These are phyloP conservation scores for Cosmia trapezina DNA, from an alignment of 2,888 invertebrate species.

Conservation along the genomic window DNA sequence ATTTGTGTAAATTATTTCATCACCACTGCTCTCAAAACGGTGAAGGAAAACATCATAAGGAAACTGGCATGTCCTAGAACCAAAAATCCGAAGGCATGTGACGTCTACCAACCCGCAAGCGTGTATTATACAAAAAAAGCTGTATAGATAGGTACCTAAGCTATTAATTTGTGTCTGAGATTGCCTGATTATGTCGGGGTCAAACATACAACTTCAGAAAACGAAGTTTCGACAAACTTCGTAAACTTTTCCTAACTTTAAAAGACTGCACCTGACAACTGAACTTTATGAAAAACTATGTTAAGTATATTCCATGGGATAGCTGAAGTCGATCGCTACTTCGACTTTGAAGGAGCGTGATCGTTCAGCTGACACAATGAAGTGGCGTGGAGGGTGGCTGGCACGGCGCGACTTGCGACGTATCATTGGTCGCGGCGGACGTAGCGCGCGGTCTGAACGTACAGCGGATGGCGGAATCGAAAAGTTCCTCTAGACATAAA, in stretches of 20 bases:
- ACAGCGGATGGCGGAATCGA: neutral
- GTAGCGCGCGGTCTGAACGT: slow-evolving; percentile 33
- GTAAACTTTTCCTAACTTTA: neutral
- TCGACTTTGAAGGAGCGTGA: slow-evolving; percentile 57
- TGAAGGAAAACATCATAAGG: too few species aligned
- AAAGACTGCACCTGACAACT: neutral
- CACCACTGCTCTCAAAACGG: too few species aligned
- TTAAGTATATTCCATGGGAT: slow-evolving; percentile 37
- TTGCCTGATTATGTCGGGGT: neutral
- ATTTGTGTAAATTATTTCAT: too few species aligned
- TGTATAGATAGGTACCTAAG: neutral
- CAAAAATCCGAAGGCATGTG: too few species aligned
- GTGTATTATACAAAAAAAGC: neutral
- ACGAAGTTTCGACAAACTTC: slow-evolving; percentile 6
- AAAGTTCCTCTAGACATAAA: neutral
- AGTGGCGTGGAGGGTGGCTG: slow-evolving; percentile 77
- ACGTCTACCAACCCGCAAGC: too few species aligned
- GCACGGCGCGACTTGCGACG: slow-evolving; percentile 64
- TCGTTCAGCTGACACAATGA: slow-evolving; percentile 85
- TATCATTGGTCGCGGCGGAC: slow-evolving; percentile 69
- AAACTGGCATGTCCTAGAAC: too few species aligned
- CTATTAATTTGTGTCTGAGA: too few species aligned
- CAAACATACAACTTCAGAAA: neutral
- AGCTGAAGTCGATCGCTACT: slow-evolving; percentile 66
- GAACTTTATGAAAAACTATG: slow-evolving; percentile 39